Conservation (phyloP, 2,888 invertebrate genomes). For the Hyppa rectilinea region DNA sequence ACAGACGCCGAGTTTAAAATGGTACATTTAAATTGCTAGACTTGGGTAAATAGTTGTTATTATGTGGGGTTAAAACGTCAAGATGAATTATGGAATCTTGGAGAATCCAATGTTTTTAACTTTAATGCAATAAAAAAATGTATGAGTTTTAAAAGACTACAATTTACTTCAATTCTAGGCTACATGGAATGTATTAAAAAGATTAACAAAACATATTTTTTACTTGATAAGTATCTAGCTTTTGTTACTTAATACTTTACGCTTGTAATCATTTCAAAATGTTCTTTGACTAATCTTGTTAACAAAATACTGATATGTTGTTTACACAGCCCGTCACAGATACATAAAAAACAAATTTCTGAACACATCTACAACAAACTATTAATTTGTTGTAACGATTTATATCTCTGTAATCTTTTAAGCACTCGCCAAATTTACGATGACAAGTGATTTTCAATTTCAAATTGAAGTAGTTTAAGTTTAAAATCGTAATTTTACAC, state of each 20-base stretch:
- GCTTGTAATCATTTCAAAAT: slow-evolving; percentile 7
- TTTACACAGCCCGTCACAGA: not conserved
- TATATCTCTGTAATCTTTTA: slow-evolving; percentile 8
- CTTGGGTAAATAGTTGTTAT: slow-evolving; percentile 48
- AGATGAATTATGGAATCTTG: slow-evolving; percentile 36
- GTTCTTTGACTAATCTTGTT: slow-evolving; percentile 10
- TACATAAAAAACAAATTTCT: slow-evolving; percentile 25
- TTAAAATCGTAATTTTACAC: slow-evolving; percentile 21
- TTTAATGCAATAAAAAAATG: slow-evolving; percentile 1
- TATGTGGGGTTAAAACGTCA: slow-evolving; percentile 49
- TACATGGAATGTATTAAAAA: not conserved
- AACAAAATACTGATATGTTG: slow-evolving; percentile 12
- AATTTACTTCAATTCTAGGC: not conserved
- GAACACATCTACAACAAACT: slow-evolving; percentile 17
- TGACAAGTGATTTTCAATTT: slow-evolving; percentile 27
- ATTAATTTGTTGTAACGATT: slow-evolving; percentile 25
- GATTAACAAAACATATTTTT: not conserved
- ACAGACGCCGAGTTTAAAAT: slow-evolving; percentile 39
- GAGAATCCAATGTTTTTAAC: slow-evolving; percentile 7
- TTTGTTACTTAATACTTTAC: not conserved
- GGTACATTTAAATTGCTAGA: slow-evolving; percentile 46
- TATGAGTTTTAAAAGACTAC: slow-evolving; percentile 15
- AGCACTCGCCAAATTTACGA: slow-evolving; percentile 3
- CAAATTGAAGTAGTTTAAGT: slow-evolving; percentile 14
- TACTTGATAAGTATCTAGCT: not conserved